These are phyloP conservation scores for Crossaster papposus DNA, from an alignment of 53 echinoderm and acorn worm genomes.

Conservation along the genomic window DNA sequence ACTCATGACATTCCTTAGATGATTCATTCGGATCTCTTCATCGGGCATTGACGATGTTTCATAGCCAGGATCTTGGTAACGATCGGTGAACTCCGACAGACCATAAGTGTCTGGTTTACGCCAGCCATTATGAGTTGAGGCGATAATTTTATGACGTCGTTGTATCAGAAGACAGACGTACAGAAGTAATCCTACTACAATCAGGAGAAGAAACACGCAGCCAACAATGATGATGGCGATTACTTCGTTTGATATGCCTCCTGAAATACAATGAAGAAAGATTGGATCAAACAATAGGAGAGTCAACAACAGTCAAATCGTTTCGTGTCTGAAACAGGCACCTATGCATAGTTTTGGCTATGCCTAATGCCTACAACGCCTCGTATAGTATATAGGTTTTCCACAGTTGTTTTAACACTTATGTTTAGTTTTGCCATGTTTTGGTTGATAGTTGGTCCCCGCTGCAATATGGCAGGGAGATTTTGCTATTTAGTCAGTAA, in stretches of 20 bases:
- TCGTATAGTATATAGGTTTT: too few species aligned
- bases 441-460: too few species aligned
- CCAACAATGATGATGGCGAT: neutral
- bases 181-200: neutral
- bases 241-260: neutral
- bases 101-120: neutral
- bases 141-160: neutral
- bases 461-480: too few species aligned
- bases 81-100: neutral
- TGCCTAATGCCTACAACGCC: too few species aligned
- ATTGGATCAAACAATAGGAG: neutral
- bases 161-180: neutral
- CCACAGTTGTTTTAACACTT: too few species aligned
- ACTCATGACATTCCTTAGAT: neutral
- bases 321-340: too few species aligned
- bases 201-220: neutral
- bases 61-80: neutral
- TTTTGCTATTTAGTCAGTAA: too few species aligned
- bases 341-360: too few species aligned
- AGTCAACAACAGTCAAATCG: neutral
- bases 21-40: conserved; percentile 1
- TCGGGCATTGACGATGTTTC: neutral
- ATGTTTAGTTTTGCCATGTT: too few species aligned
- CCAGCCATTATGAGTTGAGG: neutral
- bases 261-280: neutral